Percentiles rank a stretch among this genome's conserved stretches.
These are phyloP conservation scores for Ranitomeya imitator DNA, from an alignment of 2,113 vertebrate species.

Conservation along the genomic window DNA sequence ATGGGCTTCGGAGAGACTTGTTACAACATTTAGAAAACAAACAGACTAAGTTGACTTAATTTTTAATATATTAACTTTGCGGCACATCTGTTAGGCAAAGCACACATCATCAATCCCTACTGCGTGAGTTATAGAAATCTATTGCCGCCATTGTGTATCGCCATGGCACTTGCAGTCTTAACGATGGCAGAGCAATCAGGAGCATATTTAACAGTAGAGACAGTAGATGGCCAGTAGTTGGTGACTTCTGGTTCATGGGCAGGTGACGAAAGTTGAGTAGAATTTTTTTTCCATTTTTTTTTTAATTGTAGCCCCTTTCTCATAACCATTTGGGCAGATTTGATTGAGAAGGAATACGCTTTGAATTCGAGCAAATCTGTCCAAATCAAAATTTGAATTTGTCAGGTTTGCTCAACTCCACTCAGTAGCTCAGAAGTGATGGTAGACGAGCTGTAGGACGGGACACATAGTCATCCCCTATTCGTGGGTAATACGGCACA, in stretches of 20 bases:
- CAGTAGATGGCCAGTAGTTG: background rate
- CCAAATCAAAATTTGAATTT: too few relatives aligned
- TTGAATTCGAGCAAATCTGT: too few relatives aligned
- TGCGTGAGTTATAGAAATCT: background rate
- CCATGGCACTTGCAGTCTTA: background rate
- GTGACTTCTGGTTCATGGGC: background rate
- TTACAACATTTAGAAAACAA: slow-evolving; percentile 41
- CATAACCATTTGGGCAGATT: too few relatives aligned
- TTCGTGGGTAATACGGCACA: background rate
- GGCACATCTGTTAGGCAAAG: slow-evolving; percentile 17
- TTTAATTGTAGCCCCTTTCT: too few relatives aligned
- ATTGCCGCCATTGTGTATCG: background rate
- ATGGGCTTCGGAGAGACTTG: slow-evolving; percentile 12
- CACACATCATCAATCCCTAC: background rate
- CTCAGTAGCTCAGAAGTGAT: background rate
- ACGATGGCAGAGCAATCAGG: too few relatives aligned
- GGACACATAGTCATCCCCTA: background rate
- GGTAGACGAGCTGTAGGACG: background rate
- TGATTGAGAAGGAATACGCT: too few relatives aligned
- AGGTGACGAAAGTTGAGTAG: background rate
- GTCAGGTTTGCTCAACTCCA: too few relatives aligned
- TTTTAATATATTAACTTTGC: slow-evolving; percentile 25
- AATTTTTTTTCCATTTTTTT: background rate
- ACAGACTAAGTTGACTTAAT: slow-evolving; percentile 25
- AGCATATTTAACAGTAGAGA: background rate